Percentiles rank a stretch among this genome's conserved stretches.
Conservation (phyloP, 2,113 vertebrate genomes). For the Collichthys lucidus region DNA sequence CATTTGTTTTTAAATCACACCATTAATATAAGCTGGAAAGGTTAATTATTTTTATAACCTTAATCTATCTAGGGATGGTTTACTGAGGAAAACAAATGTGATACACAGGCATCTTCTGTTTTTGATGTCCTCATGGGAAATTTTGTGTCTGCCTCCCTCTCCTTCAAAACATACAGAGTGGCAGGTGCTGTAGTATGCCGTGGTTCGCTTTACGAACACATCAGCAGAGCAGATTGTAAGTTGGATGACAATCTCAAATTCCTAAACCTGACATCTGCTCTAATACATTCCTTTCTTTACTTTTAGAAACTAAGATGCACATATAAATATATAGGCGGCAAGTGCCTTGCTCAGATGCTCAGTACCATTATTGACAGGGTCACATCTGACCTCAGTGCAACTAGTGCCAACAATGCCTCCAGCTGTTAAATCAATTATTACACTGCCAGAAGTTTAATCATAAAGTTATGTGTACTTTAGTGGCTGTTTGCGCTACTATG, state of each 20-base stretch:
- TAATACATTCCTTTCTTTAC: neutral
- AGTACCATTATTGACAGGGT: neutral
- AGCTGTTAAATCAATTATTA: neutral
- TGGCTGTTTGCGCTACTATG: slow-evolving; percentile 22
- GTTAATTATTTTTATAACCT: slow-evolving; percentile 24
- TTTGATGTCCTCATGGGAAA: neutral
- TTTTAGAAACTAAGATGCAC: neutral
- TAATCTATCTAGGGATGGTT: slow-evolving; percentile 14
- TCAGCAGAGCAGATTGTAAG: neutral
- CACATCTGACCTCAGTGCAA: neutral
- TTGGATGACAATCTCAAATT: neutral
- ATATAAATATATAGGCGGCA: neutral
- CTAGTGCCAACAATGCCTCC: neutral
- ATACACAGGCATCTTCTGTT: neutral
- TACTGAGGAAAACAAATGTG: slow-evolving; percentile 30
- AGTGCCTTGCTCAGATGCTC: neutral
- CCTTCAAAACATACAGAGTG: neutral
- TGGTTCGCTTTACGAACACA: neutral
- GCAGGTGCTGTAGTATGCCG: neutral
- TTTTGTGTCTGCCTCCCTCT: neutral
- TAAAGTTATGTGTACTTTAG: neutral
- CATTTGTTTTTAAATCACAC: slow-evolving; percentile 20
- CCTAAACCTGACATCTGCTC: too few species aligned
- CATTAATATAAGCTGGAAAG: slow-evolving; percentile 8
- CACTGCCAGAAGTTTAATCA: neutral